Percentiles rank a stretch among this genome's conserved stretches.
Evolutionary conservation across 2,113 vertebrate genomes (phyloP).

Genomic region (Carassius gibelio): DNA sequence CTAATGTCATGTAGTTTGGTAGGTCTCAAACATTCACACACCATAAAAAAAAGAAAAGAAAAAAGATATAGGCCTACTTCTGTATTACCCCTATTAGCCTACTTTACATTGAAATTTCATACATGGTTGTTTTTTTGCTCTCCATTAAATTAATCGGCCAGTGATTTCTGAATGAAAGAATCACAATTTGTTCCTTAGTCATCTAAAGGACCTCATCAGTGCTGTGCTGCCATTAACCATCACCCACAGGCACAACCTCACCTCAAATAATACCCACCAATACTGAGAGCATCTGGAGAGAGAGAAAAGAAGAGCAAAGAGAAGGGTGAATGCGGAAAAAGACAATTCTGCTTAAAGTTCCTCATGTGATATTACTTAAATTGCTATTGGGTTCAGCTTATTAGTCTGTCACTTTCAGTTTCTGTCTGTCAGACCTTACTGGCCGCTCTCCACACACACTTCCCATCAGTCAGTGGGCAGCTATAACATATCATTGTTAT

Average conservation of each 20-base stretch:
- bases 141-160: not conserved
- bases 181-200: not conserved
- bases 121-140: not conserved
- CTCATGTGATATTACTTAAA: conserved; percentile 53
- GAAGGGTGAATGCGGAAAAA: not conserved
- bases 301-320: not conserved
- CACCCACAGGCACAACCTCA: not conserved
- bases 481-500: conserved; percentile 27
- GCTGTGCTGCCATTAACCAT: not conserved
- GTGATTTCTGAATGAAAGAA: conserved; percentile 9
- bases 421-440: conserved; percentile 45
- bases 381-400: conserved; percentile 57
- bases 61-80: not conserved
- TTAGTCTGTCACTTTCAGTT: conserved; percentile 56
- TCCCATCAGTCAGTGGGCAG: not conserved
- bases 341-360: conserved; percentile 47
- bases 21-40: not conserved
- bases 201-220: not conserved
- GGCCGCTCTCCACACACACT: conserved; percentile 32
- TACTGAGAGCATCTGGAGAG: not conserved
- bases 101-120: not conserved
- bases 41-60: not conserved
- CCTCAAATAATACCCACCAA: conserved; percentile 8
- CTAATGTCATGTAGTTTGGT: not conserved
- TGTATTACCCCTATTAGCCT: not conserved